phyloP scores from a whole-genome alignment of 2,888 invertebrate genomes.

The Xanthia icteritia region DNA sequence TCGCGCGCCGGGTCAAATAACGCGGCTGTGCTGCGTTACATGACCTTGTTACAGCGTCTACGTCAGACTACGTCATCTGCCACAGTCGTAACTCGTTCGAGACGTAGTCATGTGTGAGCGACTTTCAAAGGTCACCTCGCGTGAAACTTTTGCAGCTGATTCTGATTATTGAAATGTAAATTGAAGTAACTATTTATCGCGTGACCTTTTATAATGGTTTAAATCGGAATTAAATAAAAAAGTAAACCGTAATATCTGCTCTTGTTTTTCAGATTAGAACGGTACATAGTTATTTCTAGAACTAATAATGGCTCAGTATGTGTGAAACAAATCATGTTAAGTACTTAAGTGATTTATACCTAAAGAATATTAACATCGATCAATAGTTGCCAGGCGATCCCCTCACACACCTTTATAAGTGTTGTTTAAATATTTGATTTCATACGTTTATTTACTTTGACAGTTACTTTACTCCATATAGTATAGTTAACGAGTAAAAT shows the following conservation, averaged over 20 bases:
- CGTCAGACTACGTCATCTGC: slow-evolving; percentile 53
- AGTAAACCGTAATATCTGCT: slow-evolving; percentile 10
- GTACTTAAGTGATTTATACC: not conserved
- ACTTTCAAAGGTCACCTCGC: slow-evolving; percentile 58
- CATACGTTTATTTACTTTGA: slow-evolving; percentile 44
- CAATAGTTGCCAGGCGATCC: slow-evolving; percentile 29
- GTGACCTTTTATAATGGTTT: not conserved
- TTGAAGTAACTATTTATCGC: not conserved
- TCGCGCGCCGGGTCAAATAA: slow-evolving; percentile 32
- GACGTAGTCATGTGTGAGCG: slow-evolving; percentile 38
- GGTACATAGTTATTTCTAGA: not conserved
- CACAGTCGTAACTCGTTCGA: slow-evolving; percentile 35
- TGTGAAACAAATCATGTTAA: not conserved
- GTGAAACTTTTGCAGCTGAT: slow-evolving; percentile 39
- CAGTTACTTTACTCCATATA: slow-evolving; percentile 5
- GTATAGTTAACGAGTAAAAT: slow-evolving; percentile 17
- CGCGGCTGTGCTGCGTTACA: slow-evolving; percentile 28
- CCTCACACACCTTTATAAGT: slow-evolving; percentile 17
- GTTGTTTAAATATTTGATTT: slow-evolving; percentile 37
- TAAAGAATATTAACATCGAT: slow-evolving; percentile 22
- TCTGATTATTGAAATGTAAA: slow-evolving; percentile 20
- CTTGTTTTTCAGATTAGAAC: slow-evolving; percentile 2
- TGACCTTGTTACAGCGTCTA: slow-evolving; percentile 62
- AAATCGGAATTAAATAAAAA: slow-evolving; percentile 16
- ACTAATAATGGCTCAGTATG: not conserved